Evolutionary conservation across 1,140 invertebrate species (phyloP), one percentile per base, ranked within the genome.

Genomic region (Danaus melanippus): DNA sequence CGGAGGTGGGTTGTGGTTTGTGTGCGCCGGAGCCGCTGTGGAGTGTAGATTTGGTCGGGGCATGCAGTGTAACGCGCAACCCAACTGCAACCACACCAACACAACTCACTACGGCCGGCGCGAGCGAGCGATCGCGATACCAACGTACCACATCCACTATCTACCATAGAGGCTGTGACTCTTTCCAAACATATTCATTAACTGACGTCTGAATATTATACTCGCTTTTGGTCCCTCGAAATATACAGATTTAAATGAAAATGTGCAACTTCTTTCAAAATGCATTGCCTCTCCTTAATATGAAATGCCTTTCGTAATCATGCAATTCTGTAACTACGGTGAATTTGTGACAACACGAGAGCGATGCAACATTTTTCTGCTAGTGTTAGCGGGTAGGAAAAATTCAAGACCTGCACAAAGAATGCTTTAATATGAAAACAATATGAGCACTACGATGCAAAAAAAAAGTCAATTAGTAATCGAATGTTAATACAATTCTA

Each of bases 41-140:
- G 71, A 78, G 83, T 83, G 83, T 70, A 78, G 83, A 76, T 84
- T 84, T 83, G 80, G 79, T 81, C 83, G 83, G 83, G 81, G 83
- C 83, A 84, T 84, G 83, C 83, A 86, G 83, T 83, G 83, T 84
- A 83, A 86, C 80, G 83, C 83, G 83, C 79, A 86, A 86, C 78
- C 83, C 83, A 79, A 86, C 83, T 86, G 83, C 83, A 86, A 86
- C 83, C 83, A 86, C 79, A 79, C 77, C 77, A 81, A 76, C 71
- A 81, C 78, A 80, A 83, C 81, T 82, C 75, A 80, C 79, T 80
- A 76, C 74, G 57, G 70, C 41, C 40, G 42, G 21, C 52, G 40
- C 55, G 46, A 48, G 12, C 51, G 43, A 53, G 15, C 48, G 32
- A 47, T 52, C 51, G 49, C 58, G 46, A 58, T 17, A 48, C 46